A percentile compares a stretch with the other conserved stretches of the same genome.
These are phyloP conservation scores for Zele albiditarsus DNA, from an alignment of 2,888 invertebrate genomes.

Conservation along the genomic window DNA sequence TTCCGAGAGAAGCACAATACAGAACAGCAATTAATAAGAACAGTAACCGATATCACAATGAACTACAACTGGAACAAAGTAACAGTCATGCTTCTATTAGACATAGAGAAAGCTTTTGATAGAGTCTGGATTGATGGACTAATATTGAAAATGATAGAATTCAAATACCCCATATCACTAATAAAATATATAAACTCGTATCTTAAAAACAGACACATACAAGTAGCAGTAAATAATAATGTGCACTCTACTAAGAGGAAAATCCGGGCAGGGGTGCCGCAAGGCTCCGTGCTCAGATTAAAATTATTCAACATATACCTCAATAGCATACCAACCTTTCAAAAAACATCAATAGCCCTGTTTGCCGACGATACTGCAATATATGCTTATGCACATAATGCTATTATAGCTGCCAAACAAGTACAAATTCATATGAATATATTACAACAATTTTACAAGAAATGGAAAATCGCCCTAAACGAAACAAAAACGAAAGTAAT, in stretches of 20 bases:
- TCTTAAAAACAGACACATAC: constrained; percentile 49
- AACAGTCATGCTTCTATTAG: constrained; percentile 59
- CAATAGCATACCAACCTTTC: constrained; percentile 46
- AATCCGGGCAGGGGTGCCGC: constrained; percentile 49
- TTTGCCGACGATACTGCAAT: constrained; percentile 54
- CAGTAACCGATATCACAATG: constrained; percentile 53
- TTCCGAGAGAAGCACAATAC: constrained; percentile 36
- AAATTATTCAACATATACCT: constrained; percentile 53
- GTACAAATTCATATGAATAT: constrained; percentile 45
- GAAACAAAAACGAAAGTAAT: constrained; percentile 44
- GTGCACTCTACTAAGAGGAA: constrained; percentile 40
- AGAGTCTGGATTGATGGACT: constrained; percentile 61
- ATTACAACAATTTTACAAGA: constrained; percentile 30
- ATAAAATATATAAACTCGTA: constrained; percentile 55
- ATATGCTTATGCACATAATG: constrained; percentile 49
- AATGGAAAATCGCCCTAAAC: constrained; percentile 44
- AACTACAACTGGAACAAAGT: constrained; percentile 55
- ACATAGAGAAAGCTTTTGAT: constrained; percentile 66
- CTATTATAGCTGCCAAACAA: constrained; percentile 49
- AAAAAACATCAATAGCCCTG: constrained; percentile 43
- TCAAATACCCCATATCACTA: constrained; percentile 49
- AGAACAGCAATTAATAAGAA: constrained; percentile 50
- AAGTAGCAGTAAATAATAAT: constrained; percentile 49
- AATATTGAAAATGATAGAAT: constrained; percentile 56
- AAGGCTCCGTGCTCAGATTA: constrained; percentile 53